Evolutionary conservation across 1,140 invertebrate species (phyloP).

Genomic region (Drosophila subobscura): DNA sequence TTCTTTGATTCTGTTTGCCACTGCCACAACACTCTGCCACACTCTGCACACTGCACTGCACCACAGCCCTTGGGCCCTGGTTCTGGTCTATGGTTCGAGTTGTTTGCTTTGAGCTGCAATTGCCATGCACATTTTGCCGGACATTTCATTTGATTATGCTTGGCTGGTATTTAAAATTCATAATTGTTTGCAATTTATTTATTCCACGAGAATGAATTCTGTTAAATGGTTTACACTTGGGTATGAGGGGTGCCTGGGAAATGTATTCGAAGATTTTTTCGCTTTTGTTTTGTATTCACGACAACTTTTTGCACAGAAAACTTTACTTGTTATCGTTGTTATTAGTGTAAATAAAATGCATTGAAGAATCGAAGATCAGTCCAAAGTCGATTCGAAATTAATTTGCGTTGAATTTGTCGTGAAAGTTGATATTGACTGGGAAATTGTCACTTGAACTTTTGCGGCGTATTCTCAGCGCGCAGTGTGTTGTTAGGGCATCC

Average conservation of each 20-base stretch:
- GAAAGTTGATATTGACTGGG: constrained; percentile 28
- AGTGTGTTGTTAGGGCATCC: constrained; percentile 41
- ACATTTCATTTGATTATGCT: constrained; percentile 50
- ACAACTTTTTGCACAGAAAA: constrained; percentile 13
- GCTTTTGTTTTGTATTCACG: constrained; percentile 19
- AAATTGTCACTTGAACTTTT: constrained; percentile 59
- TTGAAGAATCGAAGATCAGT: constrained; percentile 25
- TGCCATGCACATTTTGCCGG: constrained; percentile 41
- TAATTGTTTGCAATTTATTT: constrained; percentile 66
- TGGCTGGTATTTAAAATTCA: constrained; percentile 31
- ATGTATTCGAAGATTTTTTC: constrained; percentile 22
- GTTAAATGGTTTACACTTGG: constrained; percentile 49
- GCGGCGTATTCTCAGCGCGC: constrained; percentile 37
- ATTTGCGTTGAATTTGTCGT: constrained; percentile 31
- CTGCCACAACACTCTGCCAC: constrained; percentile 24
- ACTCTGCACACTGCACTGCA: not conserved
- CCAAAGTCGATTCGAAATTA: constrained; percentile 36
- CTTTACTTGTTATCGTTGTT: not conserved
- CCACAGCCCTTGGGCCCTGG: too few species aligned
- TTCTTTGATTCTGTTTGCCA: constrained; percentile 22
- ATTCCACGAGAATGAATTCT: constrained; percentile 43
- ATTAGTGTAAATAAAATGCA: constrained; percentile 13
- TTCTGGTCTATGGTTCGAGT: constrained; percentile 19
- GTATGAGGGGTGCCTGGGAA: constrained; percentile 6
- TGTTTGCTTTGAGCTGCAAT: constrained; percentile 43